phyloP scores from a whole-genome alignment of 2,888 invertebrate species.

The Pterostichus niger region DNA sequence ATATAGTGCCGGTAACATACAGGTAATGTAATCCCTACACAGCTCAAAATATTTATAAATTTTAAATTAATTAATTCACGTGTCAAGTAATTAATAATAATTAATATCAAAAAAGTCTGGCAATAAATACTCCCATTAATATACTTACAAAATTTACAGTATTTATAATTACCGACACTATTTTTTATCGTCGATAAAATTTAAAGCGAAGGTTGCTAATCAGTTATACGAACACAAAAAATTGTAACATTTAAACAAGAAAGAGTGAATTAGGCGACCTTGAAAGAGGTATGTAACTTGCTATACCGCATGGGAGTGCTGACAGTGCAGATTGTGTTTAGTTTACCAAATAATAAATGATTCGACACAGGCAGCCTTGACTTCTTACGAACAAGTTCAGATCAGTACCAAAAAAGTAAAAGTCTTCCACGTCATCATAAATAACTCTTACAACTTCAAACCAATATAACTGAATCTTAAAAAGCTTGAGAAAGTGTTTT shows the following conservation, averaged over 20 bases:
- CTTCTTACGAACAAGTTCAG: background rate
- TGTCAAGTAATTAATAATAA: no score
- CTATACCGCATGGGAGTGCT: slow-evolving; percentile 12
- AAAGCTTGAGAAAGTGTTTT: slow-evolving; percentile 23
- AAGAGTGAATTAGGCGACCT: slow-evolving; percentile 18
- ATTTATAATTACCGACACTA: no score
- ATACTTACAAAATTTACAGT: no score
- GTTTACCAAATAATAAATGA: background rate
- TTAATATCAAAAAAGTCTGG: no score
- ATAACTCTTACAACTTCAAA: background rate
- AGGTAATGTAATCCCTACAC: no score
- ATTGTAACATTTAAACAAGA: slow-evolving; percentile 25
- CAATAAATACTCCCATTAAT: no score
- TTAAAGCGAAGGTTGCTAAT: no score
- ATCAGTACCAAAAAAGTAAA: slow-evolving; percentile 4
- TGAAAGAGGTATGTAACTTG: slow-evolving; percentile 23
- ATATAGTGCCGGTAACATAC: no score
- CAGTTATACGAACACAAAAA: background rate
- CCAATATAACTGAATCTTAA: background rate
- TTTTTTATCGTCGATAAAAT: no score
- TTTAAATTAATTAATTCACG: no score
- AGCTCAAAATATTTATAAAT: no score
- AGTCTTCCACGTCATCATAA: slow-evolving; percentile 5
- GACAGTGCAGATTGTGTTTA: background rate
- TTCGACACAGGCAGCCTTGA: slow-evolving; percentile 12